These are phyloP conservation scores for Sparidentex hasta DNA, from an alignment of 2,797 vertebrate species.

Conservation along the genomic window DNA sequence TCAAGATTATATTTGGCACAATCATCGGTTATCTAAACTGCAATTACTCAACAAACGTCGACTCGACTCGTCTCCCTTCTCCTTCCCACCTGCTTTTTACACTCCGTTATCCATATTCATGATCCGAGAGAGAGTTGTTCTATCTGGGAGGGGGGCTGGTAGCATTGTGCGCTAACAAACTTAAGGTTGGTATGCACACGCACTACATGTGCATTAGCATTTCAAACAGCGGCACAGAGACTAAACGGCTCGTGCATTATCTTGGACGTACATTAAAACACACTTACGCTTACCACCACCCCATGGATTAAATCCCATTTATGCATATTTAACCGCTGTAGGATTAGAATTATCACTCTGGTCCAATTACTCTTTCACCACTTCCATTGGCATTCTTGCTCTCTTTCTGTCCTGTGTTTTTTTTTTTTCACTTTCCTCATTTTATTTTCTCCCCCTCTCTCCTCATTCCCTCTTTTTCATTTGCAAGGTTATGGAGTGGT, in stretches of 20 bases:
- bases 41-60: slow-evolving; percentile 56
- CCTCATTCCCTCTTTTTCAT: slow-evolving; percentile 24
- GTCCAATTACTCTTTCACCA: slow-evolving; percentile 65
- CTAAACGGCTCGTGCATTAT: slow-evolving; percentile 48
- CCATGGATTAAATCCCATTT: slow-evolving; percentile 72
- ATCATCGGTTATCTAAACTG: slow-evolving; percentile 61
- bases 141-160: no score
- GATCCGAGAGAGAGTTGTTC: background rate
- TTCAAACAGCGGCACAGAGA: slow-evolving; percentile 33
- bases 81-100: slow-evolving; percentile 32
- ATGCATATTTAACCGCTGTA: slow-evolving; percentile 70
- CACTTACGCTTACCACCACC: slow-evolving; percentile 53
- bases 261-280: slow-evolving; percentile 64
- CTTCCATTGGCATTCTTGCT: slow-evolving; percentile 60
- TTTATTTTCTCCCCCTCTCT: background rate
- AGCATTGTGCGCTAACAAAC: background rate
- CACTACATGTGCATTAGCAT: slow-evolving; percentile 27
- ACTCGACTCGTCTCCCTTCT: slow-evolving; percentile 13
- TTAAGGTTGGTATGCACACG: background rate
- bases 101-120: slow-evolving; percentile 50
- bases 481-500: slow-evolving; percentile 54
- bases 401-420: slow-evolving; percentile 18
- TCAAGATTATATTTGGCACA: slow-evolving; percentile 60
- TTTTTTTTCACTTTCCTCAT: slow-evolving; percentile 7
- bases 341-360: slow-evolving; percentile 73